phyloP scores from a whole-genome alignment of 2,113 vertebrate genomes.

The Ancistrus triradiatus region DNA sequence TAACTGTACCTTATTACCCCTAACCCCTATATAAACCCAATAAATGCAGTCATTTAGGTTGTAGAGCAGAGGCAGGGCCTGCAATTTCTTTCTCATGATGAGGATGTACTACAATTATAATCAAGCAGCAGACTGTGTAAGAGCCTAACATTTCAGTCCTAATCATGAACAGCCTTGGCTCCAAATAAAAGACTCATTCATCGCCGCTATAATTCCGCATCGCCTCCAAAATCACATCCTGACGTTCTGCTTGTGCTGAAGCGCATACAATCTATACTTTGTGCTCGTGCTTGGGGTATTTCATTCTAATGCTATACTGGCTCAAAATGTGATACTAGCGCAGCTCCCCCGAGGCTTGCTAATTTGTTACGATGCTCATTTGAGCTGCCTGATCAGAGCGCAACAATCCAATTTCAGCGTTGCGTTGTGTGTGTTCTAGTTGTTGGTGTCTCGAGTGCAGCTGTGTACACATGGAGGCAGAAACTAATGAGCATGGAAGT shows the following conservation, averaged over 20 bases:
- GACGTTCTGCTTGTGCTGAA: background rate
- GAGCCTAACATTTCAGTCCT: background rate
- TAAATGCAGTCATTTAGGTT: background rate
- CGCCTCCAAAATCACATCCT: background rate
- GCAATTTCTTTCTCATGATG: conserved; percentile 2
- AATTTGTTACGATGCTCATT: no score
- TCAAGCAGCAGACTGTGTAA: background rate
- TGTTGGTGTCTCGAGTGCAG: conserved; percentile 40
- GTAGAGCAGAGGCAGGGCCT: background rate
- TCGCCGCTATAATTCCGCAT: background rate
- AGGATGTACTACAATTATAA: conserved; percentile 9
- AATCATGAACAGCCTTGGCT: background rate
- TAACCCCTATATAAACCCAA: background rate
- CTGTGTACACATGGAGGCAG: conserved; percentile 46
- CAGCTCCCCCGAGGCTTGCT: no score
- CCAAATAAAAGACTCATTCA: background rate
- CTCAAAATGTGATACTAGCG: background rate
- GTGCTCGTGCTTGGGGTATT: background rate
- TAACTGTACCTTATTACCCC: conserved; percentile 5
- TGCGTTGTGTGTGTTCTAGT: conserved; percentile 30
- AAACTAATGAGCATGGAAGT: conserved; percentile 42
- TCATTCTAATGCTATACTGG: no score
- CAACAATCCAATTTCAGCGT: conserved; percentile 20
- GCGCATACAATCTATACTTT: background rate
- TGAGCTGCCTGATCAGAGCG: conserved; percentile 31